Evolutionary conservation across 2,797 vertebrate genomes (phyloP), one percentile per base, ranked within the genome.

Genomic region (Halcyon chelicuti): DNA sequence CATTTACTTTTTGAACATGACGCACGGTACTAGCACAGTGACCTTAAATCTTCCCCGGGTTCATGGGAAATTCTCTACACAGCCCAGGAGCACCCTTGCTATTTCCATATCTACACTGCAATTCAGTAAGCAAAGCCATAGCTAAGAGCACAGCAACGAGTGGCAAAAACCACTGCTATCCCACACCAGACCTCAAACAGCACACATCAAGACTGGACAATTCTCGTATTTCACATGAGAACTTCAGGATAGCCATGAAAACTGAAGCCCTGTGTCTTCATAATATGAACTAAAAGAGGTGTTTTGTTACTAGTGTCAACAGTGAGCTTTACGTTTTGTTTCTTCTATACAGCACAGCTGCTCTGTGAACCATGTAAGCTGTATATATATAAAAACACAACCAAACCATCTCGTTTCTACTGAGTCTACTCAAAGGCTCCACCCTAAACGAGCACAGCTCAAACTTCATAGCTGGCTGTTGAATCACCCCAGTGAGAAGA

Each of bases 401-500:
- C n/a, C 22, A 84, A 86, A 67, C 28, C 47, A 70, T 28, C 40
- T 67, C 28, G 67, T 75, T 91, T 93, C 73, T 91, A 35, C 33
- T 79, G 74, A 88, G 37, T 31, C 54, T 90, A 66, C 40, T 15
- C 79, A 75, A 71, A 44, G 33, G 73, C 85, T 88, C 96, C 94
- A 86, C 85, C 91, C 73, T 86, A 78, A 88, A n/a, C 0, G 4
- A 88, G 71, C 44, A 61, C 46, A 88, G 5, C 4, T 73, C 46
- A 35, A 65, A 44, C 68, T 70, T 76, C 37, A 26, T 14, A 49
- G 44, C 29, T 61, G 76, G 19, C 42, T 88, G 52, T 86, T 96
- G 86, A 94, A 93, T 86, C 91, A 96, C 9, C 54, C 73, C 44
- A 85, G 39, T 35, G 40, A 65, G 92, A 95, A 87, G 73, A 90